A percentile compares a stretch with the other conserved stretches of the same genome.
Evolutionary conservation across 2,113 vertebrate genomes (phyloP).

Genomic region (Lynx canadensis): DNA sequence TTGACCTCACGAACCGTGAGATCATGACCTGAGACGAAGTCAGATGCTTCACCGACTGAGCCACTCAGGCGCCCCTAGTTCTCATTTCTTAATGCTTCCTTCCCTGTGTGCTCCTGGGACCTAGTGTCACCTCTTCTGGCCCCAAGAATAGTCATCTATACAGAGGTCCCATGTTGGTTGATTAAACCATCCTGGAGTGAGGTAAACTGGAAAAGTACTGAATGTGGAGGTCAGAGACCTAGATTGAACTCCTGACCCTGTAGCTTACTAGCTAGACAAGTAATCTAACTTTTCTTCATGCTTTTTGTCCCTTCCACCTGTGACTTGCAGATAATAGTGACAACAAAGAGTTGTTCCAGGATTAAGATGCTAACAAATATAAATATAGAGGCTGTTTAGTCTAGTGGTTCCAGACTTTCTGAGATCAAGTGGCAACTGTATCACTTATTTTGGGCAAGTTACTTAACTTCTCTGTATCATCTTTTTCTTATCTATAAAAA

Average conservation of each 20-base stretch:
- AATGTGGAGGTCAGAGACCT: not conserved
- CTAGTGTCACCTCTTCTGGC: not conserved
- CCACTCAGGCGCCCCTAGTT: not conserved
- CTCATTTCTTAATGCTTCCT: not conserved
- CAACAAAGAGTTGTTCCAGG: not conserved
- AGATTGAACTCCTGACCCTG: not conserved
- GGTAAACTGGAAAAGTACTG: not conserved
- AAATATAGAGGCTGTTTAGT: conserved; percentile 16
- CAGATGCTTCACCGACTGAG: no score
- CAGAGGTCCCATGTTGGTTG: not conserved
- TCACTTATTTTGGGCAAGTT: not conserved
- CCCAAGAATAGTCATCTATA: not conserved
- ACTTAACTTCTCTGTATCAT: not conserved
- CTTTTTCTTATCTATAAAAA: conserved; percentile 23
- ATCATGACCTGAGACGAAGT: no score
- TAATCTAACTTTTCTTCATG: not conserved
- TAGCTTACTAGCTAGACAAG: not conserved
- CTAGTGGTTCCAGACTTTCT: not conserved
- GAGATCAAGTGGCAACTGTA: not conserved
- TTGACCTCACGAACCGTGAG: no score
- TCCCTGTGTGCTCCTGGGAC: not conserved
- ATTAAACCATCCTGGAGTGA: not conserved
- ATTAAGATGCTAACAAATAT: conserved; percentile 9
- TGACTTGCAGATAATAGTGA: not conserved
- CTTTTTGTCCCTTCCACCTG: not conserved